These are phyloP conservation scores for Drosophila chauvacae DNA, from an alignment of 1,140 invertebrate species.

Conservation along the genomic window DNA sequence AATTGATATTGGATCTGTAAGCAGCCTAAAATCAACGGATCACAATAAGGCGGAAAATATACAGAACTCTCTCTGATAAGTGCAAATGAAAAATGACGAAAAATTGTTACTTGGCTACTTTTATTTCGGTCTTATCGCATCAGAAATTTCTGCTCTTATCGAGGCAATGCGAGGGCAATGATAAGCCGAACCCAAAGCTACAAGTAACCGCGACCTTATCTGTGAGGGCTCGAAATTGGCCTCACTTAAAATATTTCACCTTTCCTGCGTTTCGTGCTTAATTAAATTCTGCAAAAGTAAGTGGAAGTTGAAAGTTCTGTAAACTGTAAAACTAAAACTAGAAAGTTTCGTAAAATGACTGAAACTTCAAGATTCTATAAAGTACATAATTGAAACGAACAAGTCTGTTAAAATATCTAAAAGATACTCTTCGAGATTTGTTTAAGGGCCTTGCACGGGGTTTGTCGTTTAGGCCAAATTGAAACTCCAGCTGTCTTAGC, in stretches of 20 bases:
- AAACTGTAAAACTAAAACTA: not conserved
- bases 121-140: conserved; percentile 38
- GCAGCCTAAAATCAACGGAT: not conserved
- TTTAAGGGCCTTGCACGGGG: conserved; percentile 8
- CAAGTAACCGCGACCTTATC: conserved; percentile 21
- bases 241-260: not conserved
- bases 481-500: conserved; percentile 17
- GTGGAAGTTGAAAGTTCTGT: not conserved
- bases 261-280: not conserved
- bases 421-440: not conserved
- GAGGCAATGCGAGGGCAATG: conserved; percentile 4
- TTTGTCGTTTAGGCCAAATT: conserved; percentile 35
- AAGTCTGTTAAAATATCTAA: not conserved
- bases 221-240: not conserved
- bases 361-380: not conserved
- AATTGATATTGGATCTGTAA: no score
- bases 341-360: not conserved
- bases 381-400: not conserved
- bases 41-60: not conserved
- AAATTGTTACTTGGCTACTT: conserved; percentile 9
- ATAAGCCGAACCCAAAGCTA: conserved; percentile 16
- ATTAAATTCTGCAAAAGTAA: not conserved
- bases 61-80: not conserved
- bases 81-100: not conserved
- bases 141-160: conserved; percentile 28